Percentiles rank a stretch among this genome's conserved stretches.
Conservation (phyloP, 2,797 vertebrate species). For the Calcarius lapponicus region DNA sequence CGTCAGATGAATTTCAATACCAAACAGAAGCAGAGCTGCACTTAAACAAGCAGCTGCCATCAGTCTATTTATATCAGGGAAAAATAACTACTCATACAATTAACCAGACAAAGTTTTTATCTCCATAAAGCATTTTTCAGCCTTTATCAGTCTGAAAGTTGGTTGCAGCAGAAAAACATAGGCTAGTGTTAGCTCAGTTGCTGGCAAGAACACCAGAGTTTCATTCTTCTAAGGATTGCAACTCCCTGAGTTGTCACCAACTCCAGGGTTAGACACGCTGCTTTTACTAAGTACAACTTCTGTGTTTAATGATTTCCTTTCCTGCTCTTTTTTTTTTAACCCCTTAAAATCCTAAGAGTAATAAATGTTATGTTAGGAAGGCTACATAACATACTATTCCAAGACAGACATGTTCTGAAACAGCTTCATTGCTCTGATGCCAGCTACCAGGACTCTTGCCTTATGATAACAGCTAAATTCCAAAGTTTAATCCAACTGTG, state of each 20-base stretch:
- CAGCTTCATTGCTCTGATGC: not conserved
- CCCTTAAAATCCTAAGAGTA: not conserved
- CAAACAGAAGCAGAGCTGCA: not conserved
- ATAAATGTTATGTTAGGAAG: not conserved
- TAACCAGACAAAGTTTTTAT: not conserved
- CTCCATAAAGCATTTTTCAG: not conserved
- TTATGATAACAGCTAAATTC: not conserved
- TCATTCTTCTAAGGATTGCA: not conserved
- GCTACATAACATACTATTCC: not conserved
- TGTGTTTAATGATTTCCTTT: not conserved
- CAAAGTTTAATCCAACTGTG: not conserved
- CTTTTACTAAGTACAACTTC: not conserved
- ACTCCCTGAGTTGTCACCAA: not conserved
- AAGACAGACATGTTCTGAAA: not conserved
- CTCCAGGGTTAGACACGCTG: not conserved
- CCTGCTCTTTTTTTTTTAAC: fast-evolving
- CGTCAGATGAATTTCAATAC: not conserved
- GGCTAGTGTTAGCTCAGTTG: not conserved
- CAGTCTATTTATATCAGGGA: not conserved
- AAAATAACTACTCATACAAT: not conserved
- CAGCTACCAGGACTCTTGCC: not conserved
- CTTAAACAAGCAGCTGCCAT: not conserved
- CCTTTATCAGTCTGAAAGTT: not conserved
- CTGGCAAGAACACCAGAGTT: not conserved
- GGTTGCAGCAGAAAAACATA: not conserved